Conservation (phyloP, 2,888 invertebrate genomes). For the Tupiocoris notatus region DNA sequence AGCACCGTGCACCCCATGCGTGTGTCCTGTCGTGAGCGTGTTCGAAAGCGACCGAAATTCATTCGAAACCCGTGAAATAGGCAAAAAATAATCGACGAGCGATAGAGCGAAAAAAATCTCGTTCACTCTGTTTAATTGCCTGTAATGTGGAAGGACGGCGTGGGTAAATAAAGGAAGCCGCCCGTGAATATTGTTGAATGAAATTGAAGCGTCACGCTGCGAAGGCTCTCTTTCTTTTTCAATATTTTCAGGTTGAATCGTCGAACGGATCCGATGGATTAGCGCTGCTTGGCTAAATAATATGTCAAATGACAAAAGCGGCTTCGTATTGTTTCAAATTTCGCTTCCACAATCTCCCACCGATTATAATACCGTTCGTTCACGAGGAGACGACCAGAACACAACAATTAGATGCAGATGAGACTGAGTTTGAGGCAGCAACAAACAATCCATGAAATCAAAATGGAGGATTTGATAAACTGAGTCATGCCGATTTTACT, state of each 20-base stretch:
- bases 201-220: neutral
- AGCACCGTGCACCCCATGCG: neutral
- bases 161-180: neutral
- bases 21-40: conserved; percentile 4
- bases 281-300: no score
- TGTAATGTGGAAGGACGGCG: neutral
- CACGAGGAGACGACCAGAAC: no score
- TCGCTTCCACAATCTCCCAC: neutral
- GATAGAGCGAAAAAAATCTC: neutral
- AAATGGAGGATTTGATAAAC: no score
- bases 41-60: neutral
- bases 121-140: neutral
- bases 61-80: neutral
- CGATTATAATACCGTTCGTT: neutral
- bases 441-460: no score
- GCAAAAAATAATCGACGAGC: neutral
- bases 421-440: no score
- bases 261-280: no score
- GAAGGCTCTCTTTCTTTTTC: neutral
- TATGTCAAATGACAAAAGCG: no score
- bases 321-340: neutral
- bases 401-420: no score
- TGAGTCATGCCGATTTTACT: no score
- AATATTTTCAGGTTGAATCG: neutral
- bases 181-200: no score